Conservation (phyloP, 1,140 invertebrate species). For the Tetraneura akinire region DNA sequence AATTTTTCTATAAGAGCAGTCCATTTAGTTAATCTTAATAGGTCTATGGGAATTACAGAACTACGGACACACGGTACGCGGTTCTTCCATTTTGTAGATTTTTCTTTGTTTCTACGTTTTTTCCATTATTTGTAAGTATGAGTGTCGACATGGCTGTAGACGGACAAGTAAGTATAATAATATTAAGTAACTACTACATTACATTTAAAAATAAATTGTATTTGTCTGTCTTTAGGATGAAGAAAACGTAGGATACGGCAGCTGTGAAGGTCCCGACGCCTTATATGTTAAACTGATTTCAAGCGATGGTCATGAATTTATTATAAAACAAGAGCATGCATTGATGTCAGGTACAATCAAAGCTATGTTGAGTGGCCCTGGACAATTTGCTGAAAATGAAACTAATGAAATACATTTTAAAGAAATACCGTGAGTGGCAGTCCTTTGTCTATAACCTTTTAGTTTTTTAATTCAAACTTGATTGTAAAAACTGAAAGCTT, state of each 20-base stretch:
- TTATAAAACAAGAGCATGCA: constrained; percentile 96
- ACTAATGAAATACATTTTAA: constrained; percentile 99
- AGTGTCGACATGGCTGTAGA: constrained; percentile 41
- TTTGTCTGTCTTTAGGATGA: background rate
- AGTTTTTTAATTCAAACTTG: too few species aligned
- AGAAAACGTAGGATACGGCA: constrained; percentile 72
- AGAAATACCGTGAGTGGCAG: constrained; percentile 89
- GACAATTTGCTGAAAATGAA: constrained; percentile 98
- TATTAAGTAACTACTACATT: background rate
- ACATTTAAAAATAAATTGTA: background rate
- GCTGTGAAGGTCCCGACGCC: constrained; percentile 96
- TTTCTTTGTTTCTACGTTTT: too few species aligned
- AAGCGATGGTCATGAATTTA: constrained; percentile 96
- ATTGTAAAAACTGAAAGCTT: too few species aligned
- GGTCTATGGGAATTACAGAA: too few species aligned
- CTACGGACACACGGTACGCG: too few species aligned
- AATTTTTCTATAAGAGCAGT: too few species aligned
- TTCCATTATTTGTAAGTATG: background rate
- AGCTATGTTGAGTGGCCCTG: constrained; percentile 94
- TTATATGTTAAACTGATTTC: constrained; percentile 99
- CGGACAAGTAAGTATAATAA: constrained; percentile 2
- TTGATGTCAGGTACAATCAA: constrained; percentile 98
- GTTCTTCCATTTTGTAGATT: too few species aligned
- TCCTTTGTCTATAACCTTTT: constrained; percentile 54
- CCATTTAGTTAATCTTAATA: too few species aligned